Base-by-base conservation (phyloP, 2,888 invertebrate species). In the Ochropleura plecta region DNA sequence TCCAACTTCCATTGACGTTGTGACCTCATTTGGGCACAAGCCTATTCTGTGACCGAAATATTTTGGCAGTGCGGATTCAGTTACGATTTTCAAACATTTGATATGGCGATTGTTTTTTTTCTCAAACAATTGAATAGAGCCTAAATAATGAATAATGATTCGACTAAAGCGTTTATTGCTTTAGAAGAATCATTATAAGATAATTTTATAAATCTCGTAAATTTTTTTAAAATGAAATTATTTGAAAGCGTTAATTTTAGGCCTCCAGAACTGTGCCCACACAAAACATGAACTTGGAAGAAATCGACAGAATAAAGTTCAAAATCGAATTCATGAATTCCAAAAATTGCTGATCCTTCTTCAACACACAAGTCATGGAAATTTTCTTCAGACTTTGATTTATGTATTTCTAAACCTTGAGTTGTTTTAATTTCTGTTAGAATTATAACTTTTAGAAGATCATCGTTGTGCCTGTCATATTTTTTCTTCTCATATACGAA, bases 1-100 rank as follows among this genome's bases (percentile, higher is more conserved):
- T 80, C 87, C 87, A 82, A 89, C 84, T 71, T 83, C 81, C 87
- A 90, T 89, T 86, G 90, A 90, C 87, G 86, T 82, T 66, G 77
- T 89, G 88, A 90, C 91, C 91, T 85, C 88, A 87, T 89, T 92
- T 75, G 44, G 4, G 73, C 55, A 42, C 20, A 70, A 76, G 71
- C 82, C 55, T 91, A 91, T 91, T 91, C 89, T 88, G 86, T 70
- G 69, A 79, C 72, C 40, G 10, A 62, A 76, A 71, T 71, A 55
- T 79, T 70, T 74, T 57, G 30, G 48, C 14, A 30, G 18, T 20
- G 10, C 16, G 30, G 12, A 64, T 30, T 46, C n/a, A 18, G 40
- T 12, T 12, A n/a, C 16, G 5, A 16, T 16, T 66, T 40, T 49
- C 9, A 6, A 59, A 40, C 16, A 40, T 8, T 30, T 57, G 40